Conservation (phyloP, 2,888 invertebrate species). For the Amphipoea oculea region DNA sequence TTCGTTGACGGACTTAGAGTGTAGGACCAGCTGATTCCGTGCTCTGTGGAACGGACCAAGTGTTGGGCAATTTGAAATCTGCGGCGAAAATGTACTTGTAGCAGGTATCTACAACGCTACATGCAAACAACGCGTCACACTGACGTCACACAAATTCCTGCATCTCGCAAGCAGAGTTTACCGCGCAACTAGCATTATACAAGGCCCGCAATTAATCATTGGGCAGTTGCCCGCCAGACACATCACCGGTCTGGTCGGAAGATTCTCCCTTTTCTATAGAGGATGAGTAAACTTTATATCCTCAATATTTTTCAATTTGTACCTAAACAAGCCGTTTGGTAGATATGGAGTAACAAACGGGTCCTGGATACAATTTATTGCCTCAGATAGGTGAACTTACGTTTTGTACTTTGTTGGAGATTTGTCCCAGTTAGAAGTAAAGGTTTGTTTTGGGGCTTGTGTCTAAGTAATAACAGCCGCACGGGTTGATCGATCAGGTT, state of each 20-base stretch:
- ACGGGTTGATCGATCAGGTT: too few species aligned
- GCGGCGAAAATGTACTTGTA: constrained; percentile 16
- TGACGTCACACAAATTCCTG: too few species aligned
- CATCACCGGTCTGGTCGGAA: too few species aligned
- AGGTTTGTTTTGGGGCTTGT: neutral
- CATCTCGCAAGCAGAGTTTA: too few species aligned
- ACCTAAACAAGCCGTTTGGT: constrained; percentile 54
- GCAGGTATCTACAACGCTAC: too few species aligned
- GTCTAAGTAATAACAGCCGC: neutral
- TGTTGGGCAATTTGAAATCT: constrained; percentile 52
- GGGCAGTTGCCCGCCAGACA: too few species aligned
- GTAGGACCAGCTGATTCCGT: too few species aligned
- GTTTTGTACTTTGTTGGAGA: constrained; percentile 21
- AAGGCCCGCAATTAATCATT: too few species aligned
- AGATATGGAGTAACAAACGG: constrained; percentile 53
- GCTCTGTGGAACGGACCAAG: constrained; percentile 7
- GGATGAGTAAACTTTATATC: neutral
- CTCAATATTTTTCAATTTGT: constrained; percentile 65
- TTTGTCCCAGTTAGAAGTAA: neutral
- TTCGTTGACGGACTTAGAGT: too few species aligned
- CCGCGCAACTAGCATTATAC: too few species aligned
- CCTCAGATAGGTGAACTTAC: constrained; percentile 45
- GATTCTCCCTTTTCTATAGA: too few species aligned
- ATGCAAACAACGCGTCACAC: too few species aligned
- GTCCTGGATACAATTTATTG: constrained; percentile 47